A percentile compares a stretch with the other conserved stretches of the same genome.
Evolutionary conservation across 2,797 vertebrate species (phyloP).

Genomic region (Hemitrygon akajei): DNA sequence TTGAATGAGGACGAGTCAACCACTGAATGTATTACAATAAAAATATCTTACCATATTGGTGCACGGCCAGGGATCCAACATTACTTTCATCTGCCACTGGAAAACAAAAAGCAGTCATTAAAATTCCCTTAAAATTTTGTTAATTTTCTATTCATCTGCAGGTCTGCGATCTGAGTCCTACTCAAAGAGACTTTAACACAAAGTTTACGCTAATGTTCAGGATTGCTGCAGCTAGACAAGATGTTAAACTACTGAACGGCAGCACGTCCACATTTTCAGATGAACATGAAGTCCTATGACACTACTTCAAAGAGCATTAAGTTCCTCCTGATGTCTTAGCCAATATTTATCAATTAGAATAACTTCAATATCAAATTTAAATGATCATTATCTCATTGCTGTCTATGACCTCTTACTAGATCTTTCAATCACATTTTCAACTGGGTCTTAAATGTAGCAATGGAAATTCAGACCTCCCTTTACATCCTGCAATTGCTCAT

Average conservation of each 20-base stretch:
- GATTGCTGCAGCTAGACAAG: background rate
- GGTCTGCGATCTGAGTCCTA: background rate
- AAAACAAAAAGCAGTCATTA: constrained; percentile 49
- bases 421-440: background rate
- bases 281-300: background rate
- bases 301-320: background rate
- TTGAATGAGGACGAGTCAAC: constrained; percentile 37
- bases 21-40: background rate
- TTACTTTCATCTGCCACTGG: constrained; percentile 87
- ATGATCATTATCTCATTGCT: background rate
- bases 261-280: background rate
- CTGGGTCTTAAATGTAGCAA: background rate
- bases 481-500: background rate
- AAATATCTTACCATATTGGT: constrained; percentile 64
- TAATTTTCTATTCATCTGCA: background rate
- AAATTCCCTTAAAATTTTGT: constrained; percentile 45
- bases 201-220: background rate
- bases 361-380: background rate
- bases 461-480: background rate
- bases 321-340: background rate
- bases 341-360: background rate
- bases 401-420: background rate
- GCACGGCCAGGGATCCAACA: constrained; percentile 62
- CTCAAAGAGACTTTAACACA: background rate
- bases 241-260: background rate